Base-by-base conservation (phyloP, 2,797 vertebrate species). In the Discoglossus pictus region DNA sequence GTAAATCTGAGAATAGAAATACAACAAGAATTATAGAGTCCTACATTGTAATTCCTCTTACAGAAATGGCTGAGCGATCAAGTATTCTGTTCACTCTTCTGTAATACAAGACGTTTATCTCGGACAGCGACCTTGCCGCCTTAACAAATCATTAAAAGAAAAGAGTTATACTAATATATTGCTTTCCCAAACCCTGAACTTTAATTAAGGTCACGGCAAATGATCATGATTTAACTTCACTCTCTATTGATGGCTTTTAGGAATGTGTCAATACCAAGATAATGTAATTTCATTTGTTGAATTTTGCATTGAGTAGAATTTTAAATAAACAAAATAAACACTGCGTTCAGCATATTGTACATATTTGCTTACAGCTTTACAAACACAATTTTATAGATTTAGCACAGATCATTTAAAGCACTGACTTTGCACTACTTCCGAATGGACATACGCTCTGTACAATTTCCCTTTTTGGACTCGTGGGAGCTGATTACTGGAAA, bases 241-340 rank as follows among this genome's bases (percentile, higher is more conserved):
- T 82, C 80, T 83, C 78, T 75, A 77, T 67, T 79, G 62, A 79
- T 76, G 72, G 79, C 58, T 80, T 79, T 69, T 76, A 79, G 81
- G 69, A 47, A 52, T 60, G 75, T 62, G 82, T 81, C 73, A 79
- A 79, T 80, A 82, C 72, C 73, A 47, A 31, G 42, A 80, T 81
- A 74, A 80, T 46, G 74, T 74, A 83, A 79, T 64, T 74, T 3
- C 68, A 76, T 79, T 55, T 6, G 53, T 67, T 78, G 40, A 75
- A 63, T 52, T 80, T 74, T 81, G 54, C 34, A 78, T 68, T 21
- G 12, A 5, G 16, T 51, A 67, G 75, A 75, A 65, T 77, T 82
- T 79, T 78, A 56, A 77, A 72, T 53, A 61, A 81, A 70, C 74
- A 78, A 55, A 77, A 74, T 62, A 59, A 81, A 70, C 74, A 73